Evolutionary conservation across 2,888 invertebrate species (phyloP).

Genomic region (Digitonthophagus gazella): DNA sequence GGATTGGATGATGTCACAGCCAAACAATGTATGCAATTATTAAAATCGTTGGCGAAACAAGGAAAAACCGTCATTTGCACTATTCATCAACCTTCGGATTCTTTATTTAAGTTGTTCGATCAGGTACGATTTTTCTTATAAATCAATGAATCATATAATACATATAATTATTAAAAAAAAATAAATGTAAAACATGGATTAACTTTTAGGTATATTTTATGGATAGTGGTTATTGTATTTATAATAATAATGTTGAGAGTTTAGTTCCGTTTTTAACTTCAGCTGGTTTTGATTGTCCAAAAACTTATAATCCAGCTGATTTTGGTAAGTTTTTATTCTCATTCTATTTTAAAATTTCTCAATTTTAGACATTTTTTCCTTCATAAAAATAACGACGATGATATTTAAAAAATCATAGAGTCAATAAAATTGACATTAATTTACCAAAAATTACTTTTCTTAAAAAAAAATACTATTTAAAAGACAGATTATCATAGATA

Average conservation of each 20-base stretch:
- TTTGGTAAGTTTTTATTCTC: slow-evolving; percentile 49
- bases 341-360: not conserved
- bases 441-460: too few species aligned
- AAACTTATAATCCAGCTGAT: slow-evolving; percentile 78
- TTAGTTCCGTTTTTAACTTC: slow-evolving; percentile 68
- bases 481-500: too few species aligned
- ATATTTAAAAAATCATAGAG: too few species aligned
- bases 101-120: slow-evolving; percentile 73
- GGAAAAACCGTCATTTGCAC: slow-evolving; percentile 78
- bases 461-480: too few species aligned
- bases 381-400: too few species aligned
- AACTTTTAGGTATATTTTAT: slow-evolving; percentile 51
- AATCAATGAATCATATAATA: not conserved
- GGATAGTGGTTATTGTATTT: slow-evolving; percentile 63
- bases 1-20: slow-evolving; percentile 74
- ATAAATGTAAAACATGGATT: not conserved
- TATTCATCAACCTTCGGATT: slow-evolving; percentile 77
- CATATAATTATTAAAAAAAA: not conserved
- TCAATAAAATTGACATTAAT: too few species aligned
- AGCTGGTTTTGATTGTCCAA: slow-evolving; percentile 67
- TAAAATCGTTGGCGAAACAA: slow-evolving; percentile 66
- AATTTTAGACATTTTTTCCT: too few species aligned
- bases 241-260: slow-evolving; percentile 66
- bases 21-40: slow-evolving; percentile 67
- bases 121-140: slow-evolving; percentile 48